A percentile compares a stretch with the other conserved stretches of the same genome.
These are phyloP conservation scores for Phalacrocorax aristotelis DNA, from an alignment of 2,113 vertebrate genomes.

Conservation along the genomic window DNA sequence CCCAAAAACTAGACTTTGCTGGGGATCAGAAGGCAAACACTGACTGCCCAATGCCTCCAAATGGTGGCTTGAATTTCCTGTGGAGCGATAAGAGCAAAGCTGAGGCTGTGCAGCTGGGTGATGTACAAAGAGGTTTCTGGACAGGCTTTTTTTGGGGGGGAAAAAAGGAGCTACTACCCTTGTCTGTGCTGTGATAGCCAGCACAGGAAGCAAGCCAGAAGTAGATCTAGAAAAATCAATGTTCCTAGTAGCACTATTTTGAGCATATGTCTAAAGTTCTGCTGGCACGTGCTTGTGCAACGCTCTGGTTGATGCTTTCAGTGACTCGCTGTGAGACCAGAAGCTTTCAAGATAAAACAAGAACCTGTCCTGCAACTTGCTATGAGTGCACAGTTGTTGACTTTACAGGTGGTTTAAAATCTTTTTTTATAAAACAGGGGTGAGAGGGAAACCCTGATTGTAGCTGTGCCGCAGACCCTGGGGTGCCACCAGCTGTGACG, in stretches of 20 bases:
- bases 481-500: background rate
- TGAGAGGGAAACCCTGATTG: background rate
- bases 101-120: background rate
- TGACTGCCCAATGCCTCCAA: rapidly evolving
- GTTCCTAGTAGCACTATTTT: background rate
- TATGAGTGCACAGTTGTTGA: background rate
- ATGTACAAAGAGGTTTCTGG: background rate
- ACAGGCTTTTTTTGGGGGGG: background rate
- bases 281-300: background rate
- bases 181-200: background rate
- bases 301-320: background rate
- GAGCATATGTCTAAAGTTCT: background rate
- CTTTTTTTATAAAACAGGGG: background rate
- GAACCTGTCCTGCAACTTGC: background rate
- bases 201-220: background rate
- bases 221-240: background rate
- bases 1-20: background rate
- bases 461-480: background rate
- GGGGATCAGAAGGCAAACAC: background rate
- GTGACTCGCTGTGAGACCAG: rapidly evolving
- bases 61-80: rapidly evolving
- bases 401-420: background rate
- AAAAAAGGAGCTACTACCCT: background rate
- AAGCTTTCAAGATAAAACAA: background rate
- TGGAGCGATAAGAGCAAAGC: background rate